Conservation (phyloP, 2,113 vertebrate genomes). For the Python bivittatus region DNA sequence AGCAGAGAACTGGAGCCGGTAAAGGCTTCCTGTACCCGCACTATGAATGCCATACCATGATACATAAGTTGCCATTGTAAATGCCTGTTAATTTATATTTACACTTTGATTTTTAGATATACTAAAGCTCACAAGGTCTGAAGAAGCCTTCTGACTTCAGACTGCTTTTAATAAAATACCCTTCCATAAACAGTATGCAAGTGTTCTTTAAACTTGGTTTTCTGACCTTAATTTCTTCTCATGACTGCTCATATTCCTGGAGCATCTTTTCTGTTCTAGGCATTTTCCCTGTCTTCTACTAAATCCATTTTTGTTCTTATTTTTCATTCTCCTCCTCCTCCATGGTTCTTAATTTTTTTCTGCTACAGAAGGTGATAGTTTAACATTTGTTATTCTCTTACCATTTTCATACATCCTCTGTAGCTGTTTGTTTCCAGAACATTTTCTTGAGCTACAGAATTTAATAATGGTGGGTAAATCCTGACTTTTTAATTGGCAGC, state of each 20-base stretch:
- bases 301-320: neutral
- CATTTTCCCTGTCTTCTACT: neutral
- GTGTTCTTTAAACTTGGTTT: neutral
- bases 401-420: neutral
- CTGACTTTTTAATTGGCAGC: constrained; percentile 40
- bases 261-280: constrained; percentile 5
- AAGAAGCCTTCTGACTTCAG: neutral
- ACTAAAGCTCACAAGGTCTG: neutral
- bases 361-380: neutral
- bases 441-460: constrained; percentile 3
- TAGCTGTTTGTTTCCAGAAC: neutral
- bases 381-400: constrained; percentile 23
- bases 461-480: constrained; percentile 29
- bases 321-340: neutral
- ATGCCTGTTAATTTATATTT: neutral
- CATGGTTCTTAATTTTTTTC: neutral
- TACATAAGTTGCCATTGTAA: neutral
- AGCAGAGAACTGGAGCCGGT: neutral
- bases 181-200: neutral
- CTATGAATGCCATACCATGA: neutral
- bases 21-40: neutral
- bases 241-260: neutral
- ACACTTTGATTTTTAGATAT: neutral
- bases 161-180: neutral
- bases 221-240: neutral